phyloP scores from a whole-genome alignment of 2,113 vertebrate genomes.

The Panthera tigris region DNA sequence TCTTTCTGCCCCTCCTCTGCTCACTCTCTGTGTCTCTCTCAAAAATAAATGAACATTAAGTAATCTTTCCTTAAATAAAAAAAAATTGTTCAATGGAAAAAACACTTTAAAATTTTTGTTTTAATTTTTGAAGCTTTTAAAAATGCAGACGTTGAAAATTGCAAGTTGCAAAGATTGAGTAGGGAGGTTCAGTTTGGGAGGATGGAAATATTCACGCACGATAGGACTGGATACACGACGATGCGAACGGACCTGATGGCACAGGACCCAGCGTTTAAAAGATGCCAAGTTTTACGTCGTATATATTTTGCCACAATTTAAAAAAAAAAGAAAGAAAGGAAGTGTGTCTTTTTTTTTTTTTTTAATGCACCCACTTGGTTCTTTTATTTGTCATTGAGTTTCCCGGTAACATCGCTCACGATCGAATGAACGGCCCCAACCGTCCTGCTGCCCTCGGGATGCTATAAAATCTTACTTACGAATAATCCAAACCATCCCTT shows the following conservation, averaged over 20 bases:
- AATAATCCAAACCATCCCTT: neutral
- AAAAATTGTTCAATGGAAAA: rapidly evolving
- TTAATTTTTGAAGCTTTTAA: too few relatives aligned
- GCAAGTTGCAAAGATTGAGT: neutral
- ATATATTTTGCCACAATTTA: rapidly evolving
- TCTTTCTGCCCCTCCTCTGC: too few relatives aligned
- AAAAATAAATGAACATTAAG: too few relatives aligned
- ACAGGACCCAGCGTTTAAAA: rapidly evolving
- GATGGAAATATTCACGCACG: rapidly evolving
- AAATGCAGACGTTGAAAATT: neutral
- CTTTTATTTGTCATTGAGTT: neutral
- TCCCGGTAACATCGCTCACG: neutral
- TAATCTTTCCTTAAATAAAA: neutral
- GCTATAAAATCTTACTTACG: neutral
- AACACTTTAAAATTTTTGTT: too few relatives aligned
- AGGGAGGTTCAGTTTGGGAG: rapidly evolving
- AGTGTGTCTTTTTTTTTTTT: too few relatives aligned
- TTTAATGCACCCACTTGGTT: neutral
- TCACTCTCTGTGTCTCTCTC: too few relatives aligned
- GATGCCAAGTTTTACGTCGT: rapidly evolving
- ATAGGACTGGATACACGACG: rapidly evolving
- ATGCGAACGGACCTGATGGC: rapidly evolving
- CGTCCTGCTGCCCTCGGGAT: neutral
- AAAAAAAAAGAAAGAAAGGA: neutral
- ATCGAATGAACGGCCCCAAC: neutral